Percentiles rank a stretch among this genome's conserved stretches.
Evolutionary conservation across 1,140 invertebrate species (phyloP).

Genomic region (Ladona fulva): DNA sequence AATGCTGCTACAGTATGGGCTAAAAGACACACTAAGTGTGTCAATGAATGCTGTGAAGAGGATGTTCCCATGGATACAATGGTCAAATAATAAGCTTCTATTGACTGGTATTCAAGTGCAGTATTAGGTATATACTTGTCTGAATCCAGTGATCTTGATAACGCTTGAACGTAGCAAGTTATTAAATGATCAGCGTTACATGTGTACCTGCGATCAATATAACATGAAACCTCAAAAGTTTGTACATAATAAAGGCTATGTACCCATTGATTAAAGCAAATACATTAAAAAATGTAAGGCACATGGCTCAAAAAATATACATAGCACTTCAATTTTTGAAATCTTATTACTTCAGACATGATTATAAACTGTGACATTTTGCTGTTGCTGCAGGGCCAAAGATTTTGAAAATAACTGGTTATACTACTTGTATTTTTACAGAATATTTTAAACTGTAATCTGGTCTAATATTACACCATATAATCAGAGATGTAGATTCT

Average conservation of each 20-base stretch:
- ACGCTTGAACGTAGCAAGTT: background rate
- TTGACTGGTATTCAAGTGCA: background rate
- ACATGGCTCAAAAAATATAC: no score
- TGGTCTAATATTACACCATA: no score
- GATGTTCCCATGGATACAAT: background rate
- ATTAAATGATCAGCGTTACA: background rate
- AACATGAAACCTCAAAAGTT: constrained; percentile 2
- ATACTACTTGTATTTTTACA: background rate
- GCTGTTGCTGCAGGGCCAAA: background rate
- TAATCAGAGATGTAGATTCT: no score
- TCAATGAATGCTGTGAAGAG: background rate
- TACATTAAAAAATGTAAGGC: background rate
- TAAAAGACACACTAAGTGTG: background rate
- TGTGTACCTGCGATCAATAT: background rate
- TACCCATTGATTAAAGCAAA: background rate
- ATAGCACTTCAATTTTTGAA: no score
- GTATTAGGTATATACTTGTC: background rate
- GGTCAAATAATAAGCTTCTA: background rate
- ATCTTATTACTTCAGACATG: no score
- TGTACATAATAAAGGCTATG: background rate
- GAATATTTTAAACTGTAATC: background rate
- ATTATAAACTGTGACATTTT: background rate
- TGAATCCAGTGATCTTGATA: background rate
- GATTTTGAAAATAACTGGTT: background rate
- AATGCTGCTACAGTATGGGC: background rate